Conservation (phyloP, 30 jellyfish, hydroid and myxozoan species). For the Aurelia coerulea region DNA sequence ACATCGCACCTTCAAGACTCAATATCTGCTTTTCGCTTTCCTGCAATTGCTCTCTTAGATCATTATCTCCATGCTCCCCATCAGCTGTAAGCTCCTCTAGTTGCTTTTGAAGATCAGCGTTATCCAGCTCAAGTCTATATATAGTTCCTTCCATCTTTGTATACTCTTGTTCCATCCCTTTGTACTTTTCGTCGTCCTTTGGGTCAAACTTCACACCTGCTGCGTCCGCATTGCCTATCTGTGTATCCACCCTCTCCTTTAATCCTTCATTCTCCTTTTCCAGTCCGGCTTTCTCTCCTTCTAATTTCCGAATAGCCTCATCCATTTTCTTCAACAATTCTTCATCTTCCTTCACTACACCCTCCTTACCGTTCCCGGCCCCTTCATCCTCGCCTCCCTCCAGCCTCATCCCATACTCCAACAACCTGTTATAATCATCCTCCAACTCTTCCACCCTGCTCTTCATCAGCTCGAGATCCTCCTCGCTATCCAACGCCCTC, state of each 20-base stretch:
- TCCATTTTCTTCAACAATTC: slow-evolving; percentile 28
- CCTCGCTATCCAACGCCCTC: slow-evolving; percentile 68
- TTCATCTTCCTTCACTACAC: slow-evolving; percentile 12
- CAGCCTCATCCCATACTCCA: slow-evolving; percentile 53
- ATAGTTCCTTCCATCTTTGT: slow-evolving; percentile 28
- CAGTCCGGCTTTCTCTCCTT: slow-evolving; percentile 28
- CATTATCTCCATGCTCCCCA: not conserved
- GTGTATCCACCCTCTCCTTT: not conserved
- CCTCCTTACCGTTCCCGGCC: no score
- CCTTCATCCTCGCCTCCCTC: slow-evolving; percentile 8
- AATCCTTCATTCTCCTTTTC: slow-evolving; percentile 18
- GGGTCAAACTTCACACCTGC: not conserved
- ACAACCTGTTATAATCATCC: slow-evolving; percentile 58
- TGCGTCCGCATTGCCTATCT: no score
- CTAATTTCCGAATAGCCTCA: slow-evolving; percentile 21
- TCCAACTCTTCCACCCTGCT: slow-evolving; percentile 53
- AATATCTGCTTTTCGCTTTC: slow-evolving; percentile 21
- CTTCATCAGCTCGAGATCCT: slow-evolving; percentile 48
- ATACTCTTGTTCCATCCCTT: not conserved
- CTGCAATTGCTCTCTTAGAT: slow-evolving; percentile 1
- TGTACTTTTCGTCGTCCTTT: slow-evolving; percentile 2
- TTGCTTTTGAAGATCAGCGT: slow-evolving; percentile 41
- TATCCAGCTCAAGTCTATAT: slow-evolving; percentile 48
- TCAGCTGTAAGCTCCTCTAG: slow-evolving; percentile 21
- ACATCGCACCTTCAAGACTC: slow-evolving; percentile 41